Base-by-base conservation (phyloP, 2,113 vertebrate genomes). In the Pterocles burchelli region DNA sequence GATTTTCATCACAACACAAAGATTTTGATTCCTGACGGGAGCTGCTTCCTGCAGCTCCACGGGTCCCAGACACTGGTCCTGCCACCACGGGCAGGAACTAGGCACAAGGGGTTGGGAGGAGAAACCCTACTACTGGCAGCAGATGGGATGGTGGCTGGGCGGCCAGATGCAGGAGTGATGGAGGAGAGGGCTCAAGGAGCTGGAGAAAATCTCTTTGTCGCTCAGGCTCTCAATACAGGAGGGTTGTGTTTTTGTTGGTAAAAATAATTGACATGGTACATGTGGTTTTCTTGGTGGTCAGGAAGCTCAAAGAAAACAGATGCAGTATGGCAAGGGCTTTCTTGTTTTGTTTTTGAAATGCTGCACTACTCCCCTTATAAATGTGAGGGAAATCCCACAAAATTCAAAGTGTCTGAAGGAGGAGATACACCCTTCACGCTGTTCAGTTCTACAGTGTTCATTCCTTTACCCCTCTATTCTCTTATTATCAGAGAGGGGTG, bases 351-450 rank as follows among this genome's bases (percentile, higher is more conserved):
- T 76, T 89, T 73, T 31, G 16, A 84, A 87, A 73, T 52, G 48
- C 24, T 58, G 41, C 13, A 21, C 91, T 91, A 88, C 91, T 94
- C 58, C 25, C 4, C 18, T 82, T 73, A 62, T 61, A 88, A 93
- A 85, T 31, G 51, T 72, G 59, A 94, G 34, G 43, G 58, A 95
- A 95, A 89, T 68, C 49, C 51, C 36, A 54, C 28, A 29, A 76
- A 82, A 88, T 76, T 93, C 29, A 5, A 48, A 89, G 36, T 75
- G 45, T 89, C 58, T 92, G 89, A 95, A 80, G 67, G 29, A 65
- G 28, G 41, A 92, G 93, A 94, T 92, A 95, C 89, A 73, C 58
- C 28, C 48, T 81, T 84, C 71, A 22, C 38, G 83, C 73, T 85
- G 55, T 75, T 92, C 51, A 57, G 62, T 80, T 72, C 36, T 75